Evolutionary conservation across 2,888 invertebrate species (phyloP).

Genomic region (Philaethria dido): DNA sequence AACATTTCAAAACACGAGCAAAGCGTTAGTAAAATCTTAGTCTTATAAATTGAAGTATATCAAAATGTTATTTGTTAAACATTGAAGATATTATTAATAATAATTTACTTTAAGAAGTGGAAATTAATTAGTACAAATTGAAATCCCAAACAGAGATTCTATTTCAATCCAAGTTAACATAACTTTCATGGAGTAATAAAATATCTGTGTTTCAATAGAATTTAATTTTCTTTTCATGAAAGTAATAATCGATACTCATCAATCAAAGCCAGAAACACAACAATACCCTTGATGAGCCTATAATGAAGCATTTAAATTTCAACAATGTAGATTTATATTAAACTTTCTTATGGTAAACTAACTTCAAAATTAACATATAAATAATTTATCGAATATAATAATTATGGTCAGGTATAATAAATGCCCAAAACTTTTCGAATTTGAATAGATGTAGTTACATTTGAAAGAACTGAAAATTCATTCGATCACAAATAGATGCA

Average conservation of each 20-base stretch:
- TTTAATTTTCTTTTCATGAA: neutral
- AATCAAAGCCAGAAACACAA: neutral
- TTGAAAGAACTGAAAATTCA: no score
- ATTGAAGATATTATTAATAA: neutral
- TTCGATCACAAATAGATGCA: no score
- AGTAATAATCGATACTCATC: neutral
- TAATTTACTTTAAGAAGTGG: neutral
- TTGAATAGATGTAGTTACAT: neutral
- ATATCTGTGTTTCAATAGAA: constrained; percentile 1
- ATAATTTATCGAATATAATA: no score
- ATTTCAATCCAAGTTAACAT: constrained; percentile 1
- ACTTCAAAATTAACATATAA: no score
- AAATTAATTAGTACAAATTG: constrained; percentile 7
- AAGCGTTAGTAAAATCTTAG: no score
- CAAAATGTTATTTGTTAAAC: neutral
- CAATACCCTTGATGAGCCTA: neutral
- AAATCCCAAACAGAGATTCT: neutral
- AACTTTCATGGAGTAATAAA: neutral
- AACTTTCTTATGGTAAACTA: neutral
- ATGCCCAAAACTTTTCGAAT: neutral
- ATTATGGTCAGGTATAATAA: no score
- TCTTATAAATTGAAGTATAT: no score
- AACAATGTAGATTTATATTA: neutral
- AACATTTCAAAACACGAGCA: no score
- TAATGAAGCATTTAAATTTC: neutral